These are phyloP conservation scores for Cepaea nemoralis DNA, from an alignment of 1,140 invertebrate genomes.

Conservation along the genomic window DNA sequence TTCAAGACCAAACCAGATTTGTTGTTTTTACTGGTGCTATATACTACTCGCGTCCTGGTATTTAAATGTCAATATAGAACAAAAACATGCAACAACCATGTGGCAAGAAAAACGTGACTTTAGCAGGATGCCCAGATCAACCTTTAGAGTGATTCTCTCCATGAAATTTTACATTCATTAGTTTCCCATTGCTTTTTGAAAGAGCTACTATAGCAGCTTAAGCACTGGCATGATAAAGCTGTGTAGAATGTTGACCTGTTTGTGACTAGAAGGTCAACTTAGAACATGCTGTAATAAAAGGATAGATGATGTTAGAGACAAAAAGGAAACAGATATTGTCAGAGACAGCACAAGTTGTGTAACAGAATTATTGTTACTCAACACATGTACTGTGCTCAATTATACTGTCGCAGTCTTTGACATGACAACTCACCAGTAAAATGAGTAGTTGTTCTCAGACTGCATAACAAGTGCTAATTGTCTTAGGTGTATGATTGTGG, in stretches of 20 bases:
- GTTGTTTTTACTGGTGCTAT: too few relatives aligned
- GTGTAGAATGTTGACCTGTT: background rate
- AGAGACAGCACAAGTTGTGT: background rate
- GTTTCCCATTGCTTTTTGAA: too few relatives aligned
- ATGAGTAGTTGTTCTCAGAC: background rate
- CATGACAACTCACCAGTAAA: background rate
- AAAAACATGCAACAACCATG: too few relatives aligned
- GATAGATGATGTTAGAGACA: background rate
- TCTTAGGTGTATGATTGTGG: too few relatives aligned
- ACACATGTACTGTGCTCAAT: background rate
- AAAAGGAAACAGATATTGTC: background rate
- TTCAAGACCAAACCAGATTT: too few relatives aligned
- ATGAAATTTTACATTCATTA: too few relatives aligned
- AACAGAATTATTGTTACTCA: background rate
- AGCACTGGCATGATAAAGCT: background rate
- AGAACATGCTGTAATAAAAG: background rate
- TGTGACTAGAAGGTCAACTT: background rate
- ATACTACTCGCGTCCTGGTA: too few relatives aligned
- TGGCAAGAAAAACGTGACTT: too few relatives aligned
- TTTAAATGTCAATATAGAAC: too few relatives aligned
- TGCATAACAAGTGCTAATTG: background rate
- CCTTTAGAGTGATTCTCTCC: too few relatives aligned
- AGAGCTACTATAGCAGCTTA: too few relatives aligned
- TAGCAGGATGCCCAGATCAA: too few relatives aligned
- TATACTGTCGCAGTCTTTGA: slow-evolving; percentile 1